Conservation (phyloP, 2,888 invertebrate genomes). For the Phrixothrix hirtus region DNA sequence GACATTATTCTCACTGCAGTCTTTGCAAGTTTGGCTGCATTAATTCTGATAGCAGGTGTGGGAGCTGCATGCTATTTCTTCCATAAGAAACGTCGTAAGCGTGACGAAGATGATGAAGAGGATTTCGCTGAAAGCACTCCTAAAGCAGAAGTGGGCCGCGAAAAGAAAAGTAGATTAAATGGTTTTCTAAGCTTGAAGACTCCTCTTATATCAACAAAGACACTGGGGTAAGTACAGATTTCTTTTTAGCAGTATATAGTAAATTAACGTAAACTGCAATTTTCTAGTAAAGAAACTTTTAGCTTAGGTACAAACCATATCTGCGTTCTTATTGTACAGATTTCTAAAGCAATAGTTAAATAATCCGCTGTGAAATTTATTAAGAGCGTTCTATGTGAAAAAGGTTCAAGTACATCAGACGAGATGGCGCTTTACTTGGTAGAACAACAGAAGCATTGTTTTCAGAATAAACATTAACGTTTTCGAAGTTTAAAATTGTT, state of each 20-base stretch:
- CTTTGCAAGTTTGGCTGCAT: constrained; percentile 65
- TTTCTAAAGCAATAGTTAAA: too few species aligned
- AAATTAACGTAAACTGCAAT: too few species aligned
- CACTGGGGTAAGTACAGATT: constrained; percentile 70
- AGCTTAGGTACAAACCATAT: background rate
- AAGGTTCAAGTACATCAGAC: too few species aligned
- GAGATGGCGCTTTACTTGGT: too few species aligned
- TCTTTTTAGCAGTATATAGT: constrained; percentile 2
- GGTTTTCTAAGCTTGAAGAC: constrained; percentile 73
- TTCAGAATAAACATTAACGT: too few species aligned
- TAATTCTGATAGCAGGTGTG: constrained; percentile 63
- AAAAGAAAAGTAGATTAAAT: constrained; percentile 64
- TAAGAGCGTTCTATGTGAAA: too few species aligned
- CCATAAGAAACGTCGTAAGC: constrained; percentile 62
- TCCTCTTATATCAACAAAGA: constrained; percentile 74
- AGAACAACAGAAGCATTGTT: too few species aligned
- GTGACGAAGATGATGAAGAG: constrained; percentile 61
- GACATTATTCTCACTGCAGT: constrained; percentile 68
- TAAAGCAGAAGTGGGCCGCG: constrained; percentile 47
- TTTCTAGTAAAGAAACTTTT: background rate
- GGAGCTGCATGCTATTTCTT: constrained; percentile 62
- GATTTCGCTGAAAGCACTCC: constrained; percentile 56
- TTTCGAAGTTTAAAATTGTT: too few species aligned
- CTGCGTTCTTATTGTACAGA: too few species aligned
- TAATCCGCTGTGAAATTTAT: too few species aligned